phyloP scores from a whole-genome alignment of 1,140 invertebrate species.

The Pogonomyrmex californicus region DNA sequence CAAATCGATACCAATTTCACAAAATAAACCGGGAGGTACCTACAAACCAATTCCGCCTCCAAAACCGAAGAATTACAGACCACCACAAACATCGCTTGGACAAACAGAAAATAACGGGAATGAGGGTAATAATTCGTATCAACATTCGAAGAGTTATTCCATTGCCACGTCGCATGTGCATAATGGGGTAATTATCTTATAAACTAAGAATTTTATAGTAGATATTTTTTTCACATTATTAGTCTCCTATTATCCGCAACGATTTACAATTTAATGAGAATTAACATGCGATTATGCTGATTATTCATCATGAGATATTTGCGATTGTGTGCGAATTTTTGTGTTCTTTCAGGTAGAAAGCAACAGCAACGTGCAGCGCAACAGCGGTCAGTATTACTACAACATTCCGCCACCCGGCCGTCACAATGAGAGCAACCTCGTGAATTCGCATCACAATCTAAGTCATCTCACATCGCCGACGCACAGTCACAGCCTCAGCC shows the following conservation, averaged over 20 bases:
- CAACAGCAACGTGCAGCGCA: conserved; percentile 80
- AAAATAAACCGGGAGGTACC: conserved; percentile 86
- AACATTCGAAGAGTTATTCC: conserved; percentile 86
- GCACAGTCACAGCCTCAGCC: conserved; percentile 84
- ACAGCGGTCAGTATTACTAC: conserved; percentile 88
- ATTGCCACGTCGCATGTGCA: conserved; percentile 86
- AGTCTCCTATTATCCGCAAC: background rate
- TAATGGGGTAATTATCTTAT: conserved; percentile 85
- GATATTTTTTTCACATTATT: background rate
- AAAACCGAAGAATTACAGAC: conserved; percentile 96
- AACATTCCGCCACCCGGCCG: conserved; percentile 88
- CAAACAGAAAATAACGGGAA: conserved; percentile 81
- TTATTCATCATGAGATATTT: background rate
- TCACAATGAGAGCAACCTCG: conserved; percentile 80
- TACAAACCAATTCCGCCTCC: conserved; percentile 97
- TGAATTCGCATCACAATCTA: conserved; percentile 86
- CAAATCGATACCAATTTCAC: conserved; percentile 82
- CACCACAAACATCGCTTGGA: conserved; percentile 87
- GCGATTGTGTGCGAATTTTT: background rate
- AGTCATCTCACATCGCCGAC: conserved; percentile 85
- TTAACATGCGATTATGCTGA: background rate
- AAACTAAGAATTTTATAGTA: background rate
- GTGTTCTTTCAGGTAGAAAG: conserved; percentile 80
- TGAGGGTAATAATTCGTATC: conserved; percentile 83
- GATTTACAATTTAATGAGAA: background rate